Conservation (phyloP, 2,797 vertebrate genomes). For the Sciurus carolinensis region DNA sequence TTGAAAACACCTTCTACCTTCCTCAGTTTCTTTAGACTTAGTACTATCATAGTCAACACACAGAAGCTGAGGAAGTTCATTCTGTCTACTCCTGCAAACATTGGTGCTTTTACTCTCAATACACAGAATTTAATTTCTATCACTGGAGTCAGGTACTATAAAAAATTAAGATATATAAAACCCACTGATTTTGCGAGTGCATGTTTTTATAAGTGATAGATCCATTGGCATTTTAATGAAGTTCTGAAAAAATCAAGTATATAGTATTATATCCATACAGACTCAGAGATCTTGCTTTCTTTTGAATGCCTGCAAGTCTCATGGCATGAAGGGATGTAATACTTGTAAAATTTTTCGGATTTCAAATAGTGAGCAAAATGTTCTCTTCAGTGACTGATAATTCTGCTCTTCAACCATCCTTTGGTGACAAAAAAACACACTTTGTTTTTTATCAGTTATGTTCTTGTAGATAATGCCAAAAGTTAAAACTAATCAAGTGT, state of each 20-base stretch:
- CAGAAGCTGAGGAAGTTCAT: not conserved
- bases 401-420: not conserved
- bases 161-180: slow-evolving; percentile 12
- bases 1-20: not conserved
- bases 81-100: not conserved
- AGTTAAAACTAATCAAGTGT: slow-evolving; percentile 3
- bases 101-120: slow-evolving; percentile 16
- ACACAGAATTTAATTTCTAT: not conserved
- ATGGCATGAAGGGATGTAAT: not conserved
- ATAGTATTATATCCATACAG: not conserved
- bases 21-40: not conserved
- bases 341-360: not conserved
- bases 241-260: not conserved
- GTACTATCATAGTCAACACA: not conserved
- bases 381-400: not conserved
- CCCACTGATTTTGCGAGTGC: not conserved
- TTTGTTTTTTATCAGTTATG: not conserved
- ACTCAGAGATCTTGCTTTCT: not conserved
- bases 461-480: not conserved
- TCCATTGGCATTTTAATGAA: not conserved
- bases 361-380: slow-evolving; percentile 12
- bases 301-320: not conserved
- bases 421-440: not conserved
- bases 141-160: not conserved
- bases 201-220: not conserved